Base-by-base conservation (phyloP, 2,113 vertebrate species). In the Thinocorus orbignyianus region DNA sequence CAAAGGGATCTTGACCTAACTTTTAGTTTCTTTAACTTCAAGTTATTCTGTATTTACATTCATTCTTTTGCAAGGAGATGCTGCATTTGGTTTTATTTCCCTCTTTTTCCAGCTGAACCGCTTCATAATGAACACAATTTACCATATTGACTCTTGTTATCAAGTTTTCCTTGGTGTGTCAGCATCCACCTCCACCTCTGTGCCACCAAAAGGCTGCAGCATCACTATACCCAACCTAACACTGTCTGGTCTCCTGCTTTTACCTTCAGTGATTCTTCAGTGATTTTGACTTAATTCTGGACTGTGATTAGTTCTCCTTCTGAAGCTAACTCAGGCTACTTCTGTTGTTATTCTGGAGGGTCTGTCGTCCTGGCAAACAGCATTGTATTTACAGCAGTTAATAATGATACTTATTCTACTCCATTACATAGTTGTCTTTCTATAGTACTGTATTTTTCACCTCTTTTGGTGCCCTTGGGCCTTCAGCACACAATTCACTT, bases 251-350 rank as follows among this genome's bases (percentile, higher is more conserved):
- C 19, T 88, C 64, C 85, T 37, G 3, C 51, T 91, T 55, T n/a
- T 12, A 61, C n/a, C 71, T 70, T 87, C 68, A 92, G 24, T 85
- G 68, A 95, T 79, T 97, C 71, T 70, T 87, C 68, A 92, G 24
- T 85, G 68, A 95, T 79, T 97, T 86, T 92, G 35, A 95, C 90
- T 92, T 92, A 93, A 90, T 92, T 95, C 81, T 41, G 46, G 42
- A 90, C 33, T 88, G 82, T 17, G 41, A 90, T 30, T 4, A 81
- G 44, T 89, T 77, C 97, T 94, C 33, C 57, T 86, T 85, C n/a
- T 62, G 74, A 94, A 90, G 57, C 55, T 86, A 94, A 90, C 42
- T 73, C 22, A 11, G 64, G 60, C 81, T 82, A 58, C n/a, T 83
- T 91, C 68, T 80, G 49, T 86, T 58, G 10, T 35, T 87, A 57